phyloP scores from a whole-genome alignment of 2,113 vertebrate species.

The Agapornis roseicollis region DNA sequence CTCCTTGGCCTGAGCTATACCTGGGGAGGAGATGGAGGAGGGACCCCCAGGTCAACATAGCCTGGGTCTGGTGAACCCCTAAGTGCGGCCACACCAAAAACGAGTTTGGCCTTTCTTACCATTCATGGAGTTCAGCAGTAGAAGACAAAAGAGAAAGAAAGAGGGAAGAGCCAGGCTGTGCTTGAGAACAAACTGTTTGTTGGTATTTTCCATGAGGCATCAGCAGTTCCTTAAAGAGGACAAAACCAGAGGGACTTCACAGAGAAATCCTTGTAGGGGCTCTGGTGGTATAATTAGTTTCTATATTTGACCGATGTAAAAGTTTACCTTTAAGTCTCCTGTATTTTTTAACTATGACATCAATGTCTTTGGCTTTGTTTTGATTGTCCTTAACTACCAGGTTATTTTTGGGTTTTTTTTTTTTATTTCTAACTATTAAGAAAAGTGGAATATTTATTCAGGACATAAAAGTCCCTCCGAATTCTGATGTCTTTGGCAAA shows the following conservation, averaged over 20 bases:
- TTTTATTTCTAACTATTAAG: background rate
- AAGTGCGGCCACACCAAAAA: background rate
- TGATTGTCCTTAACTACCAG: constrained; percentile 36
- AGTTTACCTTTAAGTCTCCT: constrained; percentile 37
- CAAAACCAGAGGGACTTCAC: constrained; percentile 26
- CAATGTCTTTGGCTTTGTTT: constrained; percentile 27
- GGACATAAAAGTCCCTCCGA: constrained; percentile 37
- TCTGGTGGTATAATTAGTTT: constrained; percentile 25
- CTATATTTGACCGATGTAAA: constrained; percentile 50
- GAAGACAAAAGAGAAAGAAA: background rate
- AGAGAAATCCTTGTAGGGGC: constrained; percentile 22
- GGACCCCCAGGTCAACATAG: background rate
- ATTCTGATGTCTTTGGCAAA: constrained; percentile 61
- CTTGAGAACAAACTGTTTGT: constrained; percentile 12
- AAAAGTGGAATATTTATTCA: constrained; percentile 43
- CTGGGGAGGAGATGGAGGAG: background rate
- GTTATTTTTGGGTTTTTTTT: constrained; percentile 9
- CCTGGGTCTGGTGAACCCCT: background rate
- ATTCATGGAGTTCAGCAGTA: background rate
- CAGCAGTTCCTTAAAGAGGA: constrained; percentile 53
- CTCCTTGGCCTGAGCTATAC: background rate
- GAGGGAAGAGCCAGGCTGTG: background rate
- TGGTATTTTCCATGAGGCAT: constrained; percentile 23
- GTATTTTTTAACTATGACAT: constrained; percentile 55
- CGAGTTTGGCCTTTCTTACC: background rate